Conservation (phyloP, 2,888 invertebrate genomes). For the Lasioglossum morio region DNA sequence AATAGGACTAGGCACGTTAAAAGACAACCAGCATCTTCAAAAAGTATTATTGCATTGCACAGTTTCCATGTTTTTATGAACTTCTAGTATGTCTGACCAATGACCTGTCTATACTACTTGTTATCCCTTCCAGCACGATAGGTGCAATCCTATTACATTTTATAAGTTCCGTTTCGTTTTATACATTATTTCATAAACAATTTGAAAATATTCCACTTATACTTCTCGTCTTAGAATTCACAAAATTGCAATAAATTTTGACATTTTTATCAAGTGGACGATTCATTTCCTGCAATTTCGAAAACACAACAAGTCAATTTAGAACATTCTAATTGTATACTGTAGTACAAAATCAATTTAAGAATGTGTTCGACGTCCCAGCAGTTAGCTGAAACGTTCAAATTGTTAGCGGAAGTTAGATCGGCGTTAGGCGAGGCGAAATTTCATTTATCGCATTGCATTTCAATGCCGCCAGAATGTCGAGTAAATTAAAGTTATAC, state of each 20-base stretch:
- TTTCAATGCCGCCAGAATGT: constrained; percentile 38
- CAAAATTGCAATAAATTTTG: neutral
- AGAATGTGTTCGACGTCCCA: neutral
- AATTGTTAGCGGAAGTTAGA: neutral
- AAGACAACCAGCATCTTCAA: neutral
- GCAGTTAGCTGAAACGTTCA: neutral
- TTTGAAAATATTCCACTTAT: neutral
- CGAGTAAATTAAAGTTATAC: constrained; percentile 44
- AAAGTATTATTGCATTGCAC: neutral
- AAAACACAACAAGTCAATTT: neutral
- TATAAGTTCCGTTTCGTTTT: neutral
- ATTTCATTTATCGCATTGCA: constrained; percentile 27
- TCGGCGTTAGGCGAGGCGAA: neutral
- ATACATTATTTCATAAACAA: neutral
- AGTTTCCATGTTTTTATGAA: neutral
- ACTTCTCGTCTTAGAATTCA: neutral
- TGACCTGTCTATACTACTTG: neutral
- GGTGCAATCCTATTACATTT: neutral
- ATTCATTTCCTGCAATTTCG: neutral
- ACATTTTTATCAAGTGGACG: neutral
- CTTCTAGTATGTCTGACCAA: neutral
- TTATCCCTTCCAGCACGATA: neutral
- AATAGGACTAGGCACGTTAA: neutral
- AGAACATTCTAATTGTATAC: neutral
- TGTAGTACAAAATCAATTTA: neutral